Evolutionary conservation across 37 sponge, comb jelly and placozoan genomes (phyloP).

Genomic region (Cliona cf. orientalis): DNA sequence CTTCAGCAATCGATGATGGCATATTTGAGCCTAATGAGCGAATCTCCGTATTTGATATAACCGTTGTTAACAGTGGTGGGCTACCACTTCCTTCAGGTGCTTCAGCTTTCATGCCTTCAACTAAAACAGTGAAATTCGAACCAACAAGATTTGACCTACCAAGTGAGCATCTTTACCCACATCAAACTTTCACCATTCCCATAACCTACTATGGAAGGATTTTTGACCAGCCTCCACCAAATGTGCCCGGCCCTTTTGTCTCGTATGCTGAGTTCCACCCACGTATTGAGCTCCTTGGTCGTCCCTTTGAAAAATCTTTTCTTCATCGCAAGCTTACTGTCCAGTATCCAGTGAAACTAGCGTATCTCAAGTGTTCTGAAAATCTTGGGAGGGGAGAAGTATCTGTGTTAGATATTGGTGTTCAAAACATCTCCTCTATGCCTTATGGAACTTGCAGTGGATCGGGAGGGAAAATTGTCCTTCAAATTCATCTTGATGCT

Average conservation of each 20-base stretch:
- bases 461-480: conserved; percentile 67
- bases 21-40: conserved; percentile 87
- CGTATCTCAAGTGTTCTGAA: conserved; percentile 56
- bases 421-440: conserved; percentile 79
- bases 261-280: conserved; percentile 70
- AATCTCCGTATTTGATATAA: conserved; percentile 58
- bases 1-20: conserved; percentile 83
- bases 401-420: conserved; percentile 64
- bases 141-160: conserved; percentile 70
- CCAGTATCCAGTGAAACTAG: conserved; percentile 83
- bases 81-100: conserved; percentile 72
- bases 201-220: conserved; percentile 76
- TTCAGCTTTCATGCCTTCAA: conserved; percentile 55
- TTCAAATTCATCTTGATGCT: conserved; percentile 76
- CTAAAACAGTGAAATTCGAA: conserved; percentile 69
- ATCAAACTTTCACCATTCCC: conserved; percentile 52
- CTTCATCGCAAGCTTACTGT: conserved; percentile 66
- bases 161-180: conserved; percentile 25
- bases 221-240: conserved; percentile 86
- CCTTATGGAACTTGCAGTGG: conserved; percentile 71
- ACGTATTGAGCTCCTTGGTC: conserved; percentile 64
- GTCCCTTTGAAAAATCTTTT: conserved; percentile 76
- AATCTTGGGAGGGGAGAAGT: conserved; percentile 80
- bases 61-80: conserved; percentile 61
- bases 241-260: conserved; percentile 79